A percentile compares a stretch with the other conserved stretches of the same genome.
Conservation (phyloP, 2,797 vertebrate species). For the Anabacerthia variegaticeps region DNA sequence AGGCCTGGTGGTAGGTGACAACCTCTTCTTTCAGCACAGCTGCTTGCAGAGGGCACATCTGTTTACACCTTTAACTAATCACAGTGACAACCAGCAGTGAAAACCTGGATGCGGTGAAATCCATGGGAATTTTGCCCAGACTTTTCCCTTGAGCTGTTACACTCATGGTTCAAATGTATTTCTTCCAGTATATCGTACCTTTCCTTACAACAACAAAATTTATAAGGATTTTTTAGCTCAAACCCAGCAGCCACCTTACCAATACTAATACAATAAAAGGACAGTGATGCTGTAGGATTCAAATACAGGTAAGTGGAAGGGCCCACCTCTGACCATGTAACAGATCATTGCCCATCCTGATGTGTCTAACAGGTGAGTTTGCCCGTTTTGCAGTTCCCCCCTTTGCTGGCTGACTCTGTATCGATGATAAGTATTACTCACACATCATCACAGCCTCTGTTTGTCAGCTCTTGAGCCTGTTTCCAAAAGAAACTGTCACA, state of each 20-base stretch:
- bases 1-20: constrained; percentile 8
- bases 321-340: not conserved
- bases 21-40: constrained; percentile 21
- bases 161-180: not conserved
- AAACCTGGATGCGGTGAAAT: not conserved
- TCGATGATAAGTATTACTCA: not conserved
- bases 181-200: not conserved
- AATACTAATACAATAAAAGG: not conserved
- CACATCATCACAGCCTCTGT: constrained; percentile 44
- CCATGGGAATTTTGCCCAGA: constrained; percentile 53
- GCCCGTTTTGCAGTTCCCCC: not conserved
- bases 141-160: constrained; percentile 5
- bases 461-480: constrained; percentile 55
- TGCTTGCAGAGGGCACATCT: constrained; percentile 24
- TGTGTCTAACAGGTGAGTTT: not conserved
- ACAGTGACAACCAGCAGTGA: constrained; percentile 51
- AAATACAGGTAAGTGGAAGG: not conserved
- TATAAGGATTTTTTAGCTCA: not conserved
- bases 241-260: not conserved
- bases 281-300: not conserved
- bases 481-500: constrained; percentile 67
- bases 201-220: not conserved
- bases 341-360: not conserved
- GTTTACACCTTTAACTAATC: constrained; percentile 55
- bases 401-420: not conserved